Base-by-base conservation (phyloP, 2,888 invertebrate genomes). In the Pachydiplax longipennis region DNA sequence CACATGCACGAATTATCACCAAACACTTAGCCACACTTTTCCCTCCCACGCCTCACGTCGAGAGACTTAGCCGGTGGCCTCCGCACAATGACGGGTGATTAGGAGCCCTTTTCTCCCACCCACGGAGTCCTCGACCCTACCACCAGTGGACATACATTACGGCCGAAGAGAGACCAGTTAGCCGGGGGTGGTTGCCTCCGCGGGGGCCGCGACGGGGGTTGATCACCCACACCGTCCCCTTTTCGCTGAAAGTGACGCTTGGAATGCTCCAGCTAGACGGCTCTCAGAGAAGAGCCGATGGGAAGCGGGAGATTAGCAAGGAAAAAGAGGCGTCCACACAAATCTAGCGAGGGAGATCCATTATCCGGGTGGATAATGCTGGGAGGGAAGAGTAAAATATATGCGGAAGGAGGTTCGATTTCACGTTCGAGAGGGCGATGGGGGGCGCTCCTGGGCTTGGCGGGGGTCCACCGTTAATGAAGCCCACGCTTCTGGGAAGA, bases 351-450 rank as follows among this genome's bases (percentile, higher is more conserved):
- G 31, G 53, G 44, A 58, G 53, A 58, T 58, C 35, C 35, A 58
- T 58, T 53, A 83, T 83, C 58, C 53, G 31, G 83, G 83, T 4
- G 83, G 83, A 35, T 58, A 31, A 83, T 53, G 58, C 35, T 48
- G 83, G 58, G 18, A 83, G 82, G 83, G 31, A 5, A 22, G 58
- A 53, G 83, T 83, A 58, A 83, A 83, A 83, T 83, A 83, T 83
- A 83, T 58, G 58, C 31, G 83, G 58, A 58, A 18, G 83, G 13
- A 35, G 83, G 53, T 58, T 83, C 58, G 31, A 35, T 83, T 83
- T 83, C 83, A 81, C 81, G 35, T 81, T 81, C 22, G 31, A 81
- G 81, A 81, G 81, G 37, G 81, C 81, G 12, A 10, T 22, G 22
- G 81, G 40, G 40, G 81, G 81, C 15, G 81, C 40, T 73, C 73